Conservation (phyloP, 2,113 vertebrate genomes). For the Nannospalax galili region DNA sequence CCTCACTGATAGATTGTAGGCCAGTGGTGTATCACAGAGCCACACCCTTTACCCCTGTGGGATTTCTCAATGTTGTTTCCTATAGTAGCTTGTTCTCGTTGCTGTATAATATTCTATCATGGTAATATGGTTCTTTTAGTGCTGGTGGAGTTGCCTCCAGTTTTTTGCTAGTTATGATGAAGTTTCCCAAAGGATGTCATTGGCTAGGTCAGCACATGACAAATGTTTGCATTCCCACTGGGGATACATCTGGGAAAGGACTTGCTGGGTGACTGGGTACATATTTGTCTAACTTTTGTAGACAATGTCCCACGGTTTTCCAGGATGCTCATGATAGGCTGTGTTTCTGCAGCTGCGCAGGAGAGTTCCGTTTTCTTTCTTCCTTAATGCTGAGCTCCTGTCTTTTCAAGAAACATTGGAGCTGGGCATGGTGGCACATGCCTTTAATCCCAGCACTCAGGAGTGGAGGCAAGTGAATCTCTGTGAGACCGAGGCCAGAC, state of each 20-base stretch:
- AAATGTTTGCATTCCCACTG: fast-evolving
- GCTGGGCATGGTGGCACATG: no score
- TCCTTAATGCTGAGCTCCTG: not conserved
- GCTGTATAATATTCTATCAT: fast-evolving
- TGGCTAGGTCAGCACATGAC: not conserved
- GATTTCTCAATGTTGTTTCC: not conserved
- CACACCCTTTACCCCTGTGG: not conserved
- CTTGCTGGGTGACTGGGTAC: not conserved
- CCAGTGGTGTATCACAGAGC: not conserved
- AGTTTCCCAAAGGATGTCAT: not conserved
- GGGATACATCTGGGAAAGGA: not conserved
- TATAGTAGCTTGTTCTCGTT: not conserved
- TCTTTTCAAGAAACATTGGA: not conserved
- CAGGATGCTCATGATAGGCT: not conserved
- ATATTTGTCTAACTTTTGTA: not conserved
- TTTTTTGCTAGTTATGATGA: not conserved
- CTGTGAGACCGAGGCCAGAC: no score
- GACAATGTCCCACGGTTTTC: not conserved
- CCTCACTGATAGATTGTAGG: not conserved
- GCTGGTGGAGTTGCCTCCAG: not conserved
- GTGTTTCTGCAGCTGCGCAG: fast-evolving
- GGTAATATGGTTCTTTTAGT: fast-evolving
- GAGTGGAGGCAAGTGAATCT: no score
- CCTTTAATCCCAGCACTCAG: no score
- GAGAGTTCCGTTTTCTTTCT: not conserved